A percentile compares a stretch with the other conserved stretches of the same genome.
These are phyloP conservation scores for Drosophila tristis DNA, from an alignment of 1,140 invertebrate species.

Conservation along the genomic window DNA sequence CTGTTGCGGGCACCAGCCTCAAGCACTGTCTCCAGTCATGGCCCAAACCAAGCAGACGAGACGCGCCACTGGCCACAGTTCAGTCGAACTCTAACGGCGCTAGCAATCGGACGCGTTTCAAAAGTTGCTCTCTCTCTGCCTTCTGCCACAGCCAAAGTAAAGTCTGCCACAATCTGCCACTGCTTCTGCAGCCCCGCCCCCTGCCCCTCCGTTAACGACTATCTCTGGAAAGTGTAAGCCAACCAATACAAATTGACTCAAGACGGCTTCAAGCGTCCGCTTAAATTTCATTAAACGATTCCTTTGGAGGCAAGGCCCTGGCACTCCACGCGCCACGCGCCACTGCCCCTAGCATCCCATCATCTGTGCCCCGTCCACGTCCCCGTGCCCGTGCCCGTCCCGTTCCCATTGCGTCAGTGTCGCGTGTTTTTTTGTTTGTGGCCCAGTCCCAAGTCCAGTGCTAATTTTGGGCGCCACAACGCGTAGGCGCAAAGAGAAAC, in stretches of 20 bases:
- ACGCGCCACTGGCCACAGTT: slow-evolving; percentile 11
- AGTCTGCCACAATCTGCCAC: too few species aligned
- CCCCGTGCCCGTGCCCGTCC: not conserved
- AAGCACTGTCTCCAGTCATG: not conserved
- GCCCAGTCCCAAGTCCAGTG: slow-evolving; percentile 22
- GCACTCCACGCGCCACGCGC: not conserved
- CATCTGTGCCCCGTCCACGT: not conserved
- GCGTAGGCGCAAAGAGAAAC: slow-evolving; percentile 55
- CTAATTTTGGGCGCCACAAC: slow-evolving; percentile 23
- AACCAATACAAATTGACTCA: not conserved
- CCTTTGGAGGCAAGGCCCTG: not conserved
- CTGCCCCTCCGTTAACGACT: too few species aligned
- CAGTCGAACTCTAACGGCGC: slow-evolving; percentile 69
- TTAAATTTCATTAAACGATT: slow-evolving; percentile 3
- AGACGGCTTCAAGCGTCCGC: not conserved
- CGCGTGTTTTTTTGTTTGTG: slow-evolving; percentile 4
- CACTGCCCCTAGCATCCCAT: not conserved
- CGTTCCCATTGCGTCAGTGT: not conserved
- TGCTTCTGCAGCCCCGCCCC: too few species aligned
- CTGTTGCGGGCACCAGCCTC: too few species aligned
- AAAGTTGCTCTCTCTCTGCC: slow-evolving; percentile 29
- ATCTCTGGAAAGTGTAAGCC: slow-evolving; percentile 27
- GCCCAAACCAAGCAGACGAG: not conserved
- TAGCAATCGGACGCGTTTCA: slow-evolving; percentile 62
- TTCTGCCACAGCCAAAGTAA: too few species aligned